Base-by-base conservation (phyloP, 2,797 vertebrate genomes). In the Cryptoprocta ferox region DNA sequence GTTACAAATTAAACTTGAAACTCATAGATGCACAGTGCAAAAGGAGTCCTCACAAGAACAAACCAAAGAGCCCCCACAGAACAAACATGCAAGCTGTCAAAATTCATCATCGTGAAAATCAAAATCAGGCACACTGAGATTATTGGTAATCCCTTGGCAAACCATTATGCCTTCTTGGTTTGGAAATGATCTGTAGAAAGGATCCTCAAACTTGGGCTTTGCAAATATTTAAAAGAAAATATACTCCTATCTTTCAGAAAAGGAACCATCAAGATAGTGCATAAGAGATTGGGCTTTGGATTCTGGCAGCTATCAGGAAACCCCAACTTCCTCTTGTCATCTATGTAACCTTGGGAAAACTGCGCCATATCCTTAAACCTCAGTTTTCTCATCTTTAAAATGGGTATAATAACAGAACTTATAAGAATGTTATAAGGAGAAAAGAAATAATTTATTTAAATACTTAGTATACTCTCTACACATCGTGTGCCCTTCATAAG, bases 321-420 rank as follows among this genome's bases (percentile, higher is more conserved):
- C 11, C n/a, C 30, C 61, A 59, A 56, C 13, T 75, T 30, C 42
- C 26, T 78, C 14, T 89, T 16, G 39, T 24, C 37, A 70, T 18
- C 37, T 61, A 2, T 10, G 1, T 79, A 71, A 71, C 50, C 15
- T 73, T 95, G 32, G 35, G 13, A 70, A 94, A 81, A 9, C 32
- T 39, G 14, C 28, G 89, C 32, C 24, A 83, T 85, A 14, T 66
- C 79, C 50, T 53, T 66, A 59, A 42, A 45, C 8, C 12, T 71
- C 48, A 45, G n/a, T 83, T 82, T 87, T 16, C 28, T 80, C 50
- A 93, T 83, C 42, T 96, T 91, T 97, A 91, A 93, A 97, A 79
- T 75, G 28, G 35, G 16, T 50, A 13, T 42, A 70, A 37, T 90
- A 35, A 37, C 68, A 70, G 35, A 35, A 16, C 4, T 86, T 75